Conservation (phyloP, 1,140 invertebrate genomes). For the Brachionus angularis region DNA sequence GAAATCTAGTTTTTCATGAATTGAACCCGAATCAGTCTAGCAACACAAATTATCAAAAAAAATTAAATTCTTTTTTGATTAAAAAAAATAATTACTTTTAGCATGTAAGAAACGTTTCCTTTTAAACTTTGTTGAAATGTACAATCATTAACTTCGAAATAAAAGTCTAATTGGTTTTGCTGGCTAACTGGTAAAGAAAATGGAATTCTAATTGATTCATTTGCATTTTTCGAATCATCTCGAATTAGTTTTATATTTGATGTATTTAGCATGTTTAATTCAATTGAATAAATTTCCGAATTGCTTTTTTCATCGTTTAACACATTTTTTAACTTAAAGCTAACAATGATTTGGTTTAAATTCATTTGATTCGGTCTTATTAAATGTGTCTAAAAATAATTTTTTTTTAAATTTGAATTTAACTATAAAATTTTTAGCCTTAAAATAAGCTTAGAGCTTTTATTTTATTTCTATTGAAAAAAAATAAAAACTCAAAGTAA, state of each 20-base stretch:
- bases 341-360: constrained; percentile 26
- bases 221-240: constrained; percentile 4
- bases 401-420: not conserved
- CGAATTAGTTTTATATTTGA: not conserved
- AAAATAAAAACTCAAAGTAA: not conserved
- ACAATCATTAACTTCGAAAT: constrained; percentile 20
- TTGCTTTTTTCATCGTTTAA: not conserved
- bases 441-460: not conserved
- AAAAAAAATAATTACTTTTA: constrained; percentile 16
- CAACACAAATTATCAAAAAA: not conserved
- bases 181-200: not conserved
- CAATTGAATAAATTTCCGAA: constrained; percentile 20
- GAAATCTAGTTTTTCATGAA: constrained; percentile 42
- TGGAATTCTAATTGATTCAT: not conserved
- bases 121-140: not conserved
- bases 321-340: constrained; percentile 2
- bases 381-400: constrained; percentile 3
- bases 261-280: constrained; percentile 16
- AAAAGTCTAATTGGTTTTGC: constrained; percentile 5
- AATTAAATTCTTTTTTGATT: not conserved
- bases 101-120: constrained; percentile 22
- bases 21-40: constrained; percentile 18
- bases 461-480: not conserved
- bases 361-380: constrained; percentile 19
- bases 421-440: not conserved